Evolutionary conservation across 2,113 vertebrate species (phyloP).

Genomic region (Sprattus sprattus): DNA sequence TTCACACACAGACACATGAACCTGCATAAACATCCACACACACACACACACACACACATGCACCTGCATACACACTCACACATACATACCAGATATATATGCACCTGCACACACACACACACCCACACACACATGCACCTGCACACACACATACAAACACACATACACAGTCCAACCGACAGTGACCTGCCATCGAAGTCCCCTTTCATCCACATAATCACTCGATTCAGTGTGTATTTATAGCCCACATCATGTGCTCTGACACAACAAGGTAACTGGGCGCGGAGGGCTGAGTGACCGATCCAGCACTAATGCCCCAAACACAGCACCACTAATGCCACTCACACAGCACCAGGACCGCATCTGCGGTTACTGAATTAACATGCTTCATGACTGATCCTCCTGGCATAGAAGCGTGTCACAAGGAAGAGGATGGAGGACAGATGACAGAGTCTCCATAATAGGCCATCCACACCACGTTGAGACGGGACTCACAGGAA

Average conservation of each 20-base stretch:
- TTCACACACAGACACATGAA: not conserved
- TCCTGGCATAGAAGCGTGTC: not conserved
- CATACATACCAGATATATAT: not conserved
- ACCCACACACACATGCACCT: not conserved
- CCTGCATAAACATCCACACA: not conserved
- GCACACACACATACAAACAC: not conserved
- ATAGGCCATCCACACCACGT: no score
- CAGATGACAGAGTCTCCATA: no score
- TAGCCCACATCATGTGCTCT: not conserved
- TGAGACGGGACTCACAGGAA: no score
- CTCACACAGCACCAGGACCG: not conserved
- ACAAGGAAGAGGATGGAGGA: not conserved
- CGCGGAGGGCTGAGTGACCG: not conserved
- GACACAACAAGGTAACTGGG: not conserved
- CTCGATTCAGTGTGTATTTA: not conserved
- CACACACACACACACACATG: not conserved
- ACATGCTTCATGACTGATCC: no score
- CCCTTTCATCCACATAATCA: not conserved
- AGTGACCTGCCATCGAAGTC: constrained; percentile 10
- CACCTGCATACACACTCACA: not conserved
- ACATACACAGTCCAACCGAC: constrained; percentile 20
- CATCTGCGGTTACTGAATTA: not conserved
- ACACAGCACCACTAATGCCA: not conserved
- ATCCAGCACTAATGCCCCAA: not conserved
- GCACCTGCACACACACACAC: not conserved